Conservation (phyloP, 53 echinoderm and acorn worm genomes). For the Pentamera pediparva region DNA sequence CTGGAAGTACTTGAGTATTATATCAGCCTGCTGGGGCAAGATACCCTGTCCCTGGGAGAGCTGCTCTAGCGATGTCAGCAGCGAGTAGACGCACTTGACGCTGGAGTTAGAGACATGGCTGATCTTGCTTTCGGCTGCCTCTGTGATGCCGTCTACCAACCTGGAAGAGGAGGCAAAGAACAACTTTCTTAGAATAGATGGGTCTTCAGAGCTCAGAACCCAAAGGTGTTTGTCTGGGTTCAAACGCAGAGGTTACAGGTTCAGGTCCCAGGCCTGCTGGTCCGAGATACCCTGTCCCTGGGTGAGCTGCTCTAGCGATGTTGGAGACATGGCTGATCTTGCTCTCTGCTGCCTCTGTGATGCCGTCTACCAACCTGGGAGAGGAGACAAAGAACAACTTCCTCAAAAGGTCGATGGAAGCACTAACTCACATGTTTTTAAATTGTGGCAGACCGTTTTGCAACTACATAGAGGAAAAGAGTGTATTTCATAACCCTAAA, state of each 20-base stretch:
- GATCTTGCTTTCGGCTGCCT: slow-evolving; percentile 70
- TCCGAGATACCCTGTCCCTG: slow-evolving; percentile 68
- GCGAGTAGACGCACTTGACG: slow-evolving; percentile 86
- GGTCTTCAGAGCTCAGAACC: neutral
- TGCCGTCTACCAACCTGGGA: slow-evolving; percentile 81
- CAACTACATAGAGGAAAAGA: no score
- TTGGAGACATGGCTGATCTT: slow-evolving; percentile 68
- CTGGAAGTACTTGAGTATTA: slow-evolving; percentile 62
- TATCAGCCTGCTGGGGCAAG: slow-evolving; percentile 66
- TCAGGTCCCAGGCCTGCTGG: no score
- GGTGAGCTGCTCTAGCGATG: slow-evolving; percentile 76
- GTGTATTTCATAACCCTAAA: no score
- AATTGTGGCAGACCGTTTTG: no score
- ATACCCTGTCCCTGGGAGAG: slow-evolving; percentile 80
- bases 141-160: slow-evolving; percentile 87
- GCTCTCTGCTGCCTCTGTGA: slow-evolving; percentile 66
- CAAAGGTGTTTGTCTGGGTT: neutral
- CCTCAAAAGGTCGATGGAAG: no score
- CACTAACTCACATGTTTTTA: no score
- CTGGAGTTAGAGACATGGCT: slow-evolving; percentile 81
- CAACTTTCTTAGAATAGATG: neutral
- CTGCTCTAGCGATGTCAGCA: slow-evolving; percentile 81
- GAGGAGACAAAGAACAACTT: neutral
- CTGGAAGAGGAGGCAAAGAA: slow-evolving; percentile 33
- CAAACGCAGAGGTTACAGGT: no score